Percentiles rank a stretch among this genome's conserved stretches.
Evolutionary conservation across 2,113 vertebrate genomes (phyloP).

Genomic region (Patagioenas fasciata): DNA sequence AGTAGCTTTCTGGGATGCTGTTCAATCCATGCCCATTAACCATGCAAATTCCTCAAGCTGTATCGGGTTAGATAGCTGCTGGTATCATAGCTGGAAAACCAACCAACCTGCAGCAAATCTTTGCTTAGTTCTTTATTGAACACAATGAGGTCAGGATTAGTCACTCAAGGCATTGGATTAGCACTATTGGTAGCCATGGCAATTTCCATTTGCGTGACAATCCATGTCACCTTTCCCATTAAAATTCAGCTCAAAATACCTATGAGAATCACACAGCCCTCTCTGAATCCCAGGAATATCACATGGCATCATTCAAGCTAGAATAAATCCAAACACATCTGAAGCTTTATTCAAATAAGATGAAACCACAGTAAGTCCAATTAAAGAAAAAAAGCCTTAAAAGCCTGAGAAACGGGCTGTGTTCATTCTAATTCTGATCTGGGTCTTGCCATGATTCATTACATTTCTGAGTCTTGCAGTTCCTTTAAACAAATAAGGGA

Average conservation of each 20-base stretch:
- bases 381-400: slow-evolving; percentile 4
- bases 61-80: slow-evolving; percentile 42
- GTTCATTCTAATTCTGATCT: background rate
- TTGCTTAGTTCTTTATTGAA: slow-evolving; percentile 56
- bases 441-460: background rate
- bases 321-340: slow-evolving; percentile 31
- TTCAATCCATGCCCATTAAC: slow-evolving; percentile 51
- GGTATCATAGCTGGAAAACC: slow-evolving; percentile 50
- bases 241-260: slow-evolving; percentile 74
- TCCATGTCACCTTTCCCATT: slow-evolving; percentile 66
- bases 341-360: slow-evolving; percentile 41
- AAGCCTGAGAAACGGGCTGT: background rate
- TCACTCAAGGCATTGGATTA: slow-evolving; percentile 61
- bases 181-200: slow-evolving; percentile 66
- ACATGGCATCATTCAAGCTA: background rate
- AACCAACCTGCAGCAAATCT: slow-evolving; percentile 61
- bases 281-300: slow-evolving; percentile 60
- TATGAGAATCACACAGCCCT: slow-evolving; percentile 63
- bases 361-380: background rate
- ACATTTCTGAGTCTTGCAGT: background rate
- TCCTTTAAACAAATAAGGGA: background rate
- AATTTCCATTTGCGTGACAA: slow-evolving; percentile 69
- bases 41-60: slow-evolving; percentile 67
- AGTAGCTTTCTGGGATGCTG: slow-evolving; percentile 48
- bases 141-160: slow-evolving; percentile 66